Evolutionary conservation across 1,140 invertebrate species (phyloP), one percentile per base, ranked within the genome.

Genomic region (Drosophila pandora): DNA sequence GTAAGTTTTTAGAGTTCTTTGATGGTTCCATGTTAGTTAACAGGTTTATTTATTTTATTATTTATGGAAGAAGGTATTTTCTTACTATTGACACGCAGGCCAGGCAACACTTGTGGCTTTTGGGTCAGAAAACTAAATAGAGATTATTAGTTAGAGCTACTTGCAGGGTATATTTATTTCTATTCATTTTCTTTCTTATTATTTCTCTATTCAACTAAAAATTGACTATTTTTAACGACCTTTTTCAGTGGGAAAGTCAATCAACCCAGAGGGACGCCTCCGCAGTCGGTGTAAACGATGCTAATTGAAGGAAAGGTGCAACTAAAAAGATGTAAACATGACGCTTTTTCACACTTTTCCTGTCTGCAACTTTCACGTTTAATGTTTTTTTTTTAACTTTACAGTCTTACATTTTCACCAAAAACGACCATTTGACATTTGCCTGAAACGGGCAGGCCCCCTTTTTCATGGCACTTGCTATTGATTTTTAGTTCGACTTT

Each of bases 381-480:
- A 47, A n/a, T 17, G 17, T 17, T 17, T 17, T 67, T 17, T 17
- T 67, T 65, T 61, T 22, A 37, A 12, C 25, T n/a, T 43, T 47
- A 47, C 34, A 22, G 52, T 12, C 21, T 32, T 58, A 3, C 8
- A 43, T 76, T 85, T 85, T 77, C 81, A 63, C 72, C 70, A 48
- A 76, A 48, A 67, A 59, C 72, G 72, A 59, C 72, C 73, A 45
- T 77, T 87, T 87, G 82, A 87, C 82, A 82, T 85, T 87, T 76
- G 17, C 17, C 17, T 17, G 17, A 17, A 17, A 17, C 17, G 17
- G 17, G 17, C 17, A 43, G 32, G 9, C 13, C 39, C 39, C 39
- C 13, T 50, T 67, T 68, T 70, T 55, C 34, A 6, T 25, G 30
- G 32, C 63, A 23, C 43, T 68, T 60, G 76, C 63, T 85, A 85